Conservation (phyloP, 2,888 invertebrate species). For the Crossocerus cetratus region DNA sequence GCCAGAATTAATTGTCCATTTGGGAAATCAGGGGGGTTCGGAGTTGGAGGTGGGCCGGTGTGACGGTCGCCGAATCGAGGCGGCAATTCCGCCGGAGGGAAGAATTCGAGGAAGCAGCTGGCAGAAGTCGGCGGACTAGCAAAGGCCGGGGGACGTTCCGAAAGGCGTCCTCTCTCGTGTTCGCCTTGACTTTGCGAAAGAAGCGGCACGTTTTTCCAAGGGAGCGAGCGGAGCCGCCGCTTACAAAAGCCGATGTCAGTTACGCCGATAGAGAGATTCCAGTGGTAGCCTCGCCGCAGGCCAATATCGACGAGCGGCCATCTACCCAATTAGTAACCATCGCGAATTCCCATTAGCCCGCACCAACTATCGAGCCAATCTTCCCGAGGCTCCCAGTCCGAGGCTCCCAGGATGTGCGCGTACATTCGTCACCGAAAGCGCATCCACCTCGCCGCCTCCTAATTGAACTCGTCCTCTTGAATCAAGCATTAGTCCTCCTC, state of each 20-base stretch:
- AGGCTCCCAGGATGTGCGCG: constrained; percentile 21
- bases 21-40: constrained; percentile 49
- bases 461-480: constrained; percentile 10
- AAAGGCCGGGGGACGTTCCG: constrained; percentile 39
- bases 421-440: constrained; percentile 57
- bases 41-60: constrained; percentile 32
- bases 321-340: constrained; percentile 71
- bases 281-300: constrained; percentile 49
- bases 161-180: constrained; percentile 50
- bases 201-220: constrained; percentile 59
- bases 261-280: constrained; percentile 64
- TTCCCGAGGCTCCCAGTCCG: constrained; percentile 36
- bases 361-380: constrained; percentile 59
- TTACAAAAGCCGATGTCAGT: constrained; percentile 63
- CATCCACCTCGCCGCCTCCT: constrained; percentile 11
- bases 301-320: constrained; percentile 65
- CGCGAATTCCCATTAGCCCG: constrained; percentile 67
- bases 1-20: constrained; percentile 49
- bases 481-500: neutral
- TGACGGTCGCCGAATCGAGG: constrained; percentile 29
- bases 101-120: constrained; percentile 55
- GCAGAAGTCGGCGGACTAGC: constrained; percentile 53
- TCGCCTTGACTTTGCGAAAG: constrained; percentile 45
- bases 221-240: constrained; percentile 43
- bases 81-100: constrained; percentile 33